phyloP scores from a whole-genome alignment of 2,797 vertebrate genomes.

The Sebastes oblongus region DNA sequence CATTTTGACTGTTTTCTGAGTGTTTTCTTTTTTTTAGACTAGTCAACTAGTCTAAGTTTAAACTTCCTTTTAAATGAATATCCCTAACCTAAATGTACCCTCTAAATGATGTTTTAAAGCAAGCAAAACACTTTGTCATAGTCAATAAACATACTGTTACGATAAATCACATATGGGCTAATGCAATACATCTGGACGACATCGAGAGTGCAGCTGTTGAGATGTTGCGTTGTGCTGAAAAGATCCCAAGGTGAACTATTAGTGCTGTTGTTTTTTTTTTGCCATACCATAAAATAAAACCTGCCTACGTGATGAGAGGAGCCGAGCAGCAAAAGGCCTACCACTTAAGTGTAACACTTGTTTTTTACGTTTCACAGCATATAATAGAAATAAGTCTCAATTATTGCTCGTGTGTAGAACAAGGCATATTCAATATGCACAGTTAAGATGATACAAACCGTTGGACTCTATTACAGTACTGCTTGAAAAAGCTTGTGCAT shows the following conservation, averaged over 20 bases:
- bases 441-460: too few relatives aligned
- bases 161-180: neutral
- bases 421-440: neutral
- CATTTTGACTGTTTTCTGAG: rapidly evolving
- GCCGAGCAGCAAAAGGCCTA: neutral
- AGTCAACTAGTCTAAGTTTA: neutral
- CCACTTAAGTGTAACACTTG: neutral
- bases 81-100: neutral
- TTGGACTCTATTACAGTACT: too few relatives aligned
- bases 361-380: neutral
- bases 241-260: neutral
- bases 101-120: neutral
- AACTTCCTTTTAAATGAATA: neutral
- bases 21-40: neutral
- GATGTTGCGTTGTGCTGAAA: neutral
- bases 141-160: neutral
- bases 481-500: neutral
- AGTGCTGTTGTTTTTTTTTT: neutral
- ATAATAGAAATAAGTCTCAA: neutral
- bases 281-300: neutral
- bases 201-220: neutral
- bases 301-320: neutral
- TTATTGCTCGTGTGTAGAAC: neutral
- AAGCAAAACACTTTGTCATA: neutral
- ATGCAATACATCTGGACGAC: neutral